Base-by-base conservation (phyloP, 1,140 invertebrate genomes). In the Sinonovacula constricta region DNA sequence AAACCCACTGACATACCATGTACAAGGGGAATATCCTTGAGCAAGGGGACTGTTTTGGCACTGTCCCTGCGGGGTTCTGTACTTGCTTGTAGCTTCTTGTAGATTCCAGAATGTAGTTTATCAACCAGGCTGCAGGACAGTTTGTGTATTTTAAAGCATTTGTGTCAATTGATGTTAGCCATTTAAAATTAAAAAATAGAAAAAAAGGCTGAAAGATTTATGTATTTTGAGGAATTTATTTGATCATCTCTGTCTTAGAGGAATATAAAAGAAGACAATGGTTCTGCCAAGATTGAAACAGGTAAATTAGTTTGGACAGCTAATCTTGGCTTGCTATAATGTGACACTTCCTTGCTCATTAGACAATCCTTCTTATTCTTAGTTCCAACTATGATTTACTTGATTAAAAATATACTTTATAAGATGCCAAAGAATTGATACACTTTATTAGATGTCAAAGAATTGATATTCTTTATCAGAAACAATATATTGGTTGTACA, bases 11-110 rank as follows among this genome's bases (percentile, higher is more conserved):
- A 49, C 45, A 39, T 66, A 84, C 83, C 80, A 65, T 80, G 68
- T 5, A 75, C 78, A 18, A 82, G 49, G 7, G 80, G 80, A 39
- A 80, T 77, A 66, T 78, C 83, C 30, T 67, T 80, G 0, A 84
- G 63, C 0, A 69, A 36, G 28, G 83, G 83, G 31, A 84, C 81
- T n/a, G 78, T 67, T n/a, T 71, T 79, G 34, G 34, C 56, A 18
- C 60, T 69, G 33, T 72, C 71, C 51, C 57, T 39, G 18, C 49
- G 70, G 0, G 67, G 56, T 4, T 34, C 30, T 2, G 45, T 60
- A 10, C 57, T 18, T 0, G 34, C 24, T 28, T 49, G 54, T 18
- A 82, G n/a, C 26, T 69, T 69, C 54, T 67, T 66, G 4, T 39
- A 26, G 26, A 82, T 69, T 18, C 31, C 53, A 15, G 51, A 31